Evolutionary conservation across 2,888 invertebrate species (phyloP).

Genomic region (Drosophila diplacantha): DNA sequence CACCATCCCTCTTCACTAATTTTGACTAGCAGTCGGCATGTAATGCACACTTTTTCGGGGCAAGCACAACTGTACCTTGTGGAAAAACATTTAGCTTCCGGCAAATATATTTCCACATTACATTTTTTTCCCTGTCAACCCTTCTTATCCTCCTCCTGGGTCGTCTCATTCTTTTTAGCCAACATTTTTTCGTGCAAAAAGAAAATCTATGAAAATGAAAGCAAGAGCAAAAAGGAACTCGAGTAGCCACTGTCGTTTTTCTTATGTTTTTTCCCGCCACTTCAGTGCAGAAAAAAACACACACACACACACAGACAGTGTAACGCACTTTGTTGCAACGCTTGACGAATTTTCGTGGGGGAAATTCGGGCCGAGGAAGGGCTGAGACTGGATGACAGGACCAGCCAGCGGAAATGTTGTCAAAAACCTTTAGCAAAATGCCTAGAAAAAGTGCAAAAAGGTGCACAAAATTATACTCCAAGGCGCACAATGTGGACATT

Average conservation of each 20-base stretch:
- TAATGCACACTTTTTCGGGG: slow-evolving; percentile 29
- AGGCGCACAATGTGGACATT: slow-evolving; percentile 12
- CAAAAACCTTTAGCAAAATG: slow-evolving; percentile 23
- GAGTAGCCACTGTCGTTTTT: slow-evolving; percentile 60
- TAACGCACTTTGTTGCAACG: slow-evolving; percentile 70
- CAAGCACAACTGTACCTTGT: slow-evolving; percentile 34
- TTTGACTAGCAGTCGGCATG: slow-evolving; percentile 23
- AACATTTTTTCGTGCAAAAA: slow-evolving; percentile 46
- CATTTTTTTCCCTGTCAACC: slow-evolving; percentile 44
- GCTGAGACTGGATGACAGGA: slow-evolving; percentile 22
- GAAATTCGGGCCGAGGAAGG: slow-evolving; percentile 12
- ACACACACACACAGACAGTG: slow-evolving; percentile 11
- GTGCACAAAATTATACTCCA: slow-evolving; percentile 8
- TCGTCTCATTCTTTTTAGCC: slow-evolving; percentile 45
- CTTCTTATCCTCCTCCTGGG: slow-evolving; percentile 1
- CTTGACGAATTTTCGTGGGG: slow-evolving; percentile 52
- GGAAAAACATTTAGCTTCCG: slow-evolving; percentile 68
- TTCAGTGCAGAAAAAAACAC: background rate
- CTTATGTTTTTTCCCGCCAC: slow-evolving; percentile 55
- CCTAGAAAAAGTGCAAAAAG: background rate
- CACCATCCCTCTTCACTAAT: slow-evolving; percentile 18
- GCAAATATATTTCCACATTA: slow-evolving; percentile 65
- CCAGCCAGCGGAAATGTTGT: slow-evolving; percentile 42
- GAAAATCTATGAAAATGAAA: slow-evolving; percentile 24
- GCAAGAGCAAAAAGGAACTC: slow-evolving; percentile 29